A percentile compares a stretch with the other conserved stretches of the same genome.
Conservation (phyloP, 2,888 invertebrate species). For the Sicus ferrugineus region DNA sequence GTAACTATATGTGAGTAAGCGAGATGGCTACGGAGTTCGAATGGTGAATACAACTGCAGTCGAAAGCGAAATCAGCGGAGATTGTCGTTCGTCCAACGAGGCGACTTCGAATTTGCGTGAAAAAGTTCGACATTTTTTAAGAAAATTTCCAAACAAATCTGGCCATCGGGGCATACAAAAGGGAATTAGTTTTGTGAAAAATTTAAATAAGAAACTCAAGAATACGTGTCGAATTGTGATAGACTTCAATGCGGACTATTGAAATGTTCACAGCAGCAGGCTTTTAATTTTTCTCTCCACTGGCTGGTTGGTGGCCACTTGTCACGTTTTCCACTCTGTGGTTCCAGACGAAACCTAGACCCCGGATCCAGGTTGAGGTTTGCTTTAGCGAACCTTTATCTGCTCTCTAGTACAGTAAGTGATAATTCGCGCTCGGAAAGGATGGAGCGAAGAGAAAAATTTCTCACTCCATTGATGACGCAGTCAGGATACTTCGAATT, state of each 20-base stretch:
- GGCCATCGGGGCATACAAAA: slow-evolving; percentile 21
- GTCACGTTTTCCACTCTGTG: slow-evolving; percentile 25
- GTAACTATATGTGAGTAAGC: slow-evolving; percentile 21
- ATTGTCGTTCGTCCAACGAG: slow-evolving; percentile 40
- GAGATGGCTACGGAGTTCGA: slow-evolving; percentile 14
- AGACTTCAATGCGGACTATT: neutral
- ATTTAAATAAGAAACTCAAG: neutral
- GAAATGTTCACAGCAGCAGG: neutral
- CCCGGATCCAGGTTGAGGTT: slow-evolving; percentile 13
- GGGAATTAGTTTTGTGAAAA: slow-evolving; percentile 13
- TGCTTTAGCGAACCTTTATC: neutral
- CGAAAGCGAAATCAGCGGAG: slow-evolving; percentile 32
- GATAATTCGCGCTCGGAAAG: too few species aligned
- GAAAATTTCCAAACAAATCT: slow-evolving; percentile 26
- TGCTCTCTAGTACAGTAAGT: slow-evolving; percentile 15
- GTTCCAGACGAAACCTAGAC: neutral
- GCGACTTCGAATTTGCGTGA: slow-evolving; percentile 40
- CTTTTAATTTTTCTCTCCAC: neutral
- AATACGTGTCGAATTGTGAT: neutral
- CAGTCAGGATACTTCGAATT: neutral
- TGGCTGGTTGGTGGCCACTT: slow-evolving; percentile 3
- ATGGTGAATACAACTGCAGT: slow-evolving; percentile 23
- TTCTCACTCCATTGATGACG: neutral
- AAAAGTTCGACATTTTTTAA: slow-evolving; percentile 24
- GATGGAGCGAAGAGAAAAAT: neutral